phyloP scores from a whole-genome alignment of 1,140 invertebrate species.

The Oedothorax gibbosus region DNA sequence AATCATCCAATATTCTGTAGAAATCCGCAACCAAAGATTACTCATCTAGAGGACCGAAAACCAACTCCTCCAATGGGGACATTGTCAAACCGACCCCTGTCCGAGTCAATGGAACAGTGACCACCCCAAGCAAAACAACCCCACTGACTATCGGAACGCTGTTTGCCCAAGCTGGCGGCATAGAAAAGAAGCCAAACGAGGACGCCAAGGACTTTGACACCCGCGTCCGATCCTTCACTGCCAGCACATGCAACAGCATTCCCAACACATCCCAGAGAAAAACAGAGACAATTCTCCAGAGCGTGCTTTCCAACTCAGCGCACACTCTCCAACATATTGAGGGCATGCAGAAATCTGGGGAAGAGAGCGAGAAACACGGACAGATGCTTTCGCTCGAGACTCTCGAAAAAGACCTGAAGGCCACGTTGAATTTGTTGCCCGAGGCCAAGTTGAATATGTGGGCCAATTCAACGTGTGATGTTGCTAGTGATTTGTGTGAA shows the following conservation, averaged over 20 bases:
- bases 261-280: conserved; percentile 67
- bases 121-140: not conserved
- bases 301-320: conserved; percentile 82
- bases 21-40: conserved; percentile 33
- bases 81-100: conserved; percentile 49
- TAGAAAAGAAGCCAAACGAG: conserved; percentile 17
- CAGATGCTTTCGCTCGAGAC: conserved; percentile 26
- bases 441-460: not conserved
- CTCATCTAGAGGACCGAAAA: conserved; percentile 14
- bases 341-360: conserved; percentile 68
- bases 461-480: not conserved
- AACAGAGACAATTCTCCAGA: conserved; percentile 75
- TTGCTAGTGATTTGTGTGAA: not conserved
- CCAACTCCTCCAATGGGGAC: conserved; percentile 34
- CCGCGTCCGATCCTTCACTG: conserved; percentile 49
- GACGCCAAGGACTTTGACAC: conserved; percentile 35
- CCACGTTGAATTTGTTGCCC: conserved; percentile 51
- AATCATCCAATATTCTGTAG: not conserved
- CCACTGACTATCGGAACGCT: conserved; percentile 46
- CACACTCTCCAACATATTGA: conserved; percentile 89
- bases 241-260: conserved; percentile 69
- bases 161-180: conserved; percentile 49
- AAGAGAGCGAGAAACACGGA: not conserved
- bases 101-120: conserved; percentile 35
- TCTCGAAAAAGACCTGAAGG: conserved; percentile 58